Conservation (phyloP, 2,113 vertebrate genomes). For the Ptychochromis oligacanthus region DNA sequence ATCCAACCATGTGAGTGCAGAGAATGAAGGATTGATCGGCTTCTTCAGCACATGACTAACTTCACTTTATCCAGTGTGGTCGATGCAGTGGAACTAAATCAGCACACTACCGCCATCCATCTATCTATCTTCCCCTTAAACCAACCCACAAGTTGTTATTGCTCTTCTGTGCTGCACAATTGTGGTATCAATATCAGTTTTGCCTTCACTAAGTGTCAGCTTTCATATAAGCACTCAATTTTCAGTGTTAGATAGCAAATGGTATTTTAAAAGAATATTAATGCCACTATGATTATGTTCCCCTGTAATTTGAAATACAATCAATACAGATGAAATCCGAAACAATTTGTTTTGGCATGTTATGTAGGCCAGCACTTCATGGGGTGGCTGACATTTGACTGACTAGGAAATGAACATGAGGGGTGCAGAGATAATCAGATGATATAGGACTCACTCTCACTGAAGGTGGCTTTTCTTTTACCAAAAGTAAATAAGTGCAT, state of each 20-base stretch:
- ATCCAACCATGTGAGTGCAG: slow-evolving; percentile 16
- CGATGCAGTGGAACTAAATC: slow-evolving; percentile 39
- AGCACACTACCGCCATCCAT: slow-evolving; percentile 12
- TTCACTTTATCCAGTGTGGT: slow-evolving; percentile 31
- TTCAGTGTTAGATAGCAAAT: not conserved
- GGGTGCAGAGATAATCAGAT: not conserved
- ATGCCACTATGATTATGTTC: not conserved
- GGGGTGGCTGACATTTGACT: slow-evolving; percentile 20
- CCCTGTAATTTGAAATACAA: slow-evolving; percentile 3
- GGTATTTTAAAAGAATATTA: not conserved
- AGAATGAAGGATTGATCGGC: slow-evolving; percentile 35
- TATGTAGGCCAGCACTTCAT: slow-evolving; percentile 7
- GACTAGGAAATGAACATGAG: not conserved
- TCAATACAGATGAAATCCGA: slow-evolving; percentile 31
- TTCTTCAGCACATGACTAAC: slow-evolving; percentile 45
- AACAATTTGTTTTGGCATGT: not conserved
- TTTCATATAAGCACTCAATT: slow-evolving; percentile 3
- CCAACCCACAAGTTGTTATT: slow-evolving; percentile 28
- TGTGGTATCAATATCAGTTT: slow-evolving; percentile 14
- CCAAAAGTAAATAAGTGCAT: not conserved
- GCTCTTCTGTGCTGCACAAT: slow-evolving; percentile 5
- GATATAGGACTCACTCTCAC: not conserved
- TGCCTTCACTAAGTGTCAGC: not conserved
- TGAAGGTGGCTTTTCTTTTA: not conserved
- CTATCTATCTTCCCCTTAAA: slow-evolving; percentile 11